A percentile compares a stretch with the other conserved stretches of the same genome.
These are phyloP conservation scores for Metallyticus violacea DNA, from an alignment of 2,888 invertebrate genomes.

Conservation along the genomic window DNA sequence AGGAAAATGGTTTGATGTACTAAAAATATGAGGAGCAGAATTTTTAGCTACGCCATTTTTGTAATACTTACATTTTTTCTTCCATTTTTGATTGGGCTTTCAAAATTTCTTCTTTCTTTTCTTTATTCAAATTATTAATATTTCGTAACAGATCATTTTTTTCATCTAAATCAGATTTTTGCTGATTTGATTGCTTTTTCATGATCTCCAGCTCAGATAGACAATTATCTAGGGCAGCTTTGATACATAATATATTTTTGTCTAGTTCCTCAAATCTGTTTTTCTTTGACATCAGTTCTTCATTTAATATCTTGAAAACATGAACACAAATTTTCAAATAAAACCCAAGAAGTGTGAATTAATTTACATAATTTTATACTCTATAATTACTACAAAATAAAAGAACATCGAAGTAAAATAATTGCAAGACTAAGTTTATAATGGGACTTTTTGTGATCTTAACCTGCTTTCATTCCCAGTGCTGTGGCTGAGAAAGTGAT, in stretches of 20 bases:
- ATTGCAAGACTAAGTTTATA: no score
- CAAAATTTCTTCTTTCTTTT: not conserved
- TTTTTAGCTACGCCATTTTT: no score
- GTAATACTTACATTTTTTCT: not conserved
- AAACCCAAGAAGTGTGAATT: no score
- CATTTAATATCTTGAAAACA: not conserved
- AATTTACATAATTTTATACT: no score
- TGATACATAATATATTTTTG: not conserved
- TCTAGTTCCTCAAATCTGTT: not conserved
- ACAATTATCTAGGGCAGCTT: not conserved
- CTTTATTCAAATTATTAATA: not conserved
- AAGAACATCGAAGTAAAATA: no score
- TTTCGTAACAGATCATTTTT: not conserved
- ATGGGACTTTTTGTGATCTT: no score
- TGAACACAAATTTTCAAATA: no score
- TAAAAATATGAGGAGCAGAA: no score
- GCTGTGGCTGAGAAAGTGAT: no score
- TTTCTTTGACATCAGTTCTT: not conserved
- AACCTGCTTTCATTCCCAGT: no score
- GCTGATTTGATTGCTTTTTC: not conserved
- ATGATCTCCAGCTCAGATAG: not conserved
- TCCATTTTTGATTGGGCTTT: not conserved
- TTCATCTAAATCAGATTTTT: not conserved
- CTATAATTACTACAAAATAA: no score
- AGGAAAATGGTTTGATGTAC: no score